Base-by-base conservation (phyloP, 2,797 vertebrate species). In the Crypturellus tataupa region DNA sequence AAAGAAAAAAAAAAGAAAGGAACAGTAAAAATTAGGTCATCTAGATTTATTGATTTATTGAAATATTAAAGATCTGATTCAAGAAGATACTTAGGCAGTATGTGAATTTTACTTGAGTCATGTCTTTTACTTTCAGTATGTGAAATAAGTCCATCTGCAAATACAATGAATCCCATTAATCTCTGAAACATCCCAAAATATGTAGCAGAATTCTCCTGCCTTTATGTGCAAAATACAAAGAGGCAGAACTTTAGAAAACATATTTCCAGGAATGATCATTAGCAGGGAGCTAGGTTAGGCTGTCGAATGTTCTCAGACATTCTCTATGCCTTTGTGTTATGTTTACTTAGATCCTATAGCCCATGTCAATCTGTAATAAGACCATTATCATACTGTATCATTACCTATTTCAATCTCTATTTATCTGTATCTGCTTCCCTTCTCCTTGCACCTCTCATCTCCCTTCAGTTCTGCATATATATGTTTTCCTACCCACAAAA, bases 51-150 rank as follows among this genome's bases (percentile, higher is more conserved):
- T 56, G 62, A 37, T 79, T 83, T 81, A 25, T 47, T 81, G 55
- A 49, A 65, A n/a, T 33, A 40, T 63, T 85, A 86, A 72, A 78
- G 10, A 35, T 87, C 46, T 87, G 85, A 88, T 91, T 91, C 80
- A 72, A 46, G 19, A 65, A 80, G 21, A 20, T 62, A 62, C 27
- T 92, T 75, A 85, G 58, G 29, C 31, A 63, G 10, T 17, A 9
- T 80, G 55, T 92, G 82, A 68, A 13, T 85, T 75, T 20, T 35
- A 53, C 2, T 73, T 75, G 65, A 83, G 49, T 89, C 55, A 64
- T 49, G 15, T 72, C 64, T 84, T 59, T 84, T 59, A 71, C 11
- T 80, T n/a, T 20, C 20, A 71, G 20, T n/a, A 29, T 25, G 19
- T 33, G 59, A 59, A 75, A 13, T 64, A 83, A 55, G 29, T 60